Base-by-base conservation (phyloP, 1,140 invertebrate genomes). In the Caenorhabditis briggsae region DNA sequence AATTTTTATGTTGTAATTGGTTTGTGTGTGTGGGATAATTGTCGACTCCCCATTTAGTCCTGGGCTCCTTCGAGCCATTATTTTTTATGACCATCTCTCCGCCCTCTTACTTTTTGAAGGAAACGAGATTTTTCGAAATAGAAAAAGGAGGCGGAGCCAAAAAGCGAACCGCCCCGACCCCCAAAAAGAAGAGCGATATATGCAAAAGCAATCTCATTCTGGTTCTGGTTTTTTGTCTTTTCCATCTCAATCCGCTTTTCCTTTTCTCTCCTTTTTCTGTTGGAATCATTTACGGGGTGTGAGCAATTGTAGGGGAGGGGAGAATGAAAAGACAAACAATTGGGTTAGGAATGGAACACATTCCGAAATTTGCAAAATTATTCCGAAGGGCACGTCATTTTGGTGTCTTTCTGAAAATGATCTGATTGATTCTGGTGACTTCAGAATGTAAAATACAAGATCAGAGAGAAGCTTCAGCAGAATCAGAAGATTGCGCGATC, bases 291-390 rank as follows among this genome's bases (percentile, higher is more conserved):
- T 46, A 12, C 5, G 18, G 23, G 6, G 20, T 64, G 20, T 25
- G 59, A 64, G 14, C 56, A n/a, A 6, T 58, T 58, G 56, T 64
- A 11, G 25, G 11, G 59, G 33, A 11, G 25, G 11, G 59, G 33
- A 33, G 33, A 33, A n/a, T 70, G 14, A 70, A 70, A 70, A 70
- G 23, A 16, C 25, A 23, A 46, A 18, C 16, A 70, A 70, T 70
- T 70, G 64, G 64, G 33, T 70, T 70, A 70, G 33, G 64, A 70
- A 70, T 70, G 43, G 64, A 41, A 70, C 16, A 41, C 46, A 41
- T 70, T 70, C 64, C 41, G 64, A 70, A 46, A 70, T 70, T 70
- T 70, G 64, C 43, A 46, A 46, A 46, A 12, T 46, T 9, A 18
- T 46, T 58, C n/a, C 3, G 64, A 70, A 70, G 64, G 23, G 64